Evolutionary conservation across 2,888 invertebrate genomes (phyloP).

Genomic region (Andrena marginata): DNA sequence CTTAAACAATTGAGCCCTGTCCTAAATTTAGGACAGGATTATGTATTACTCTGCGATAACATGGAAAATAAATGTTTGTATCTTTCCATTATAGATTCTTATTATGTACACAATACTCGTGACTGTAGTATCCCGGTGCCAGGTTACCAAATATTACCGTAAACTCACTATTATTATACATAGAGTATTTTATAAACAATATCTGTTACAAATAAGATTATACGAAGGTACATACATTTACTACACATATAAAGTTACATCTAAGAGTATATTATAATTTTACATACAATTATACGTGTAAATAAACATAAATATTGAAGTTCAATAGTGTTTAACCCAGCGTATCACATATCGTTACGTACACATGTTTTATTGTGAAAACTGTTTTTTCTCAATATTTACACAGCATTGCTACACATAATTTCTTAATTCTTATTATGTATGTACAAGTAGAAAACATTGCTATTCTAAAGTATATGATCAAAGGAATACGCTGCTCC

Average conservation of each 20-base stretch:
- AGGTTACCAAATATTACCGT: constrained; percentile 28
- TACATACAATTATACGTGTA: constrained; percentile 57
- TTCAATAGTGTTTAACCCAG: constrained; percentile 20
- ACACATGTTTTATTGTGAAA: constrained; percentile 47
- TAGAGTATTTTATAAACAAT: constrained; percentile 51
- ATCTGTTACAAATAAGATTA: constrained; percentile 48
- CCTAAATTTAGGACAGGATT: constrained; percentile 15
- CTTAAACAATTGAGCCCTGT: constrained; percentile 31
- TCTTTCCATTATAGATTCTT: constrained; percentile 32
- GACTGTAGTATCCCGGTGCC: constrained; percentile 22
- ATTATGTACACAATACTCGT: constrained; percentile 27
- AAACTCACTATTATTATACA: constrained; percentile 36
- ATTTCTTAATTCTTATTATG: constrained; percentile 42
- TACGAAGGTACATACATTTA: constrained; percentile 52
- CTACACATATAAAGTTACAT: constrained; percentile 54
- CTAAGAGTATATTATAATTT: constrained; percentile 62
- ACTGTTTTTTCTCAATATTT: constrained; percentile 35
- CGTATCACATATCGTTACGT: constrained; percentile 48
- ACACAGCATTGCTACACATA: constrained; percentile 37
- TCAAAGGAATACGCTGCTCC: constrained; percentile 17
- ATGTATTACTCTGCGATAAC: constrained; percentile 21
- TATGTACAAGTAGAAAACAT: constrained; percentile 44
- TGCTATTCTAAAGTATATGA: constrained; percentile 23
- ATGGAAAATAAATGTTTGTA: constrained; percentile 15
- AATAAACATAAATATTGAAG: constrained; percentile 53